Conservation (phyloP, 2,113 vertebrate genomes). For the Dolichallabes microphthalmus region DNA sequence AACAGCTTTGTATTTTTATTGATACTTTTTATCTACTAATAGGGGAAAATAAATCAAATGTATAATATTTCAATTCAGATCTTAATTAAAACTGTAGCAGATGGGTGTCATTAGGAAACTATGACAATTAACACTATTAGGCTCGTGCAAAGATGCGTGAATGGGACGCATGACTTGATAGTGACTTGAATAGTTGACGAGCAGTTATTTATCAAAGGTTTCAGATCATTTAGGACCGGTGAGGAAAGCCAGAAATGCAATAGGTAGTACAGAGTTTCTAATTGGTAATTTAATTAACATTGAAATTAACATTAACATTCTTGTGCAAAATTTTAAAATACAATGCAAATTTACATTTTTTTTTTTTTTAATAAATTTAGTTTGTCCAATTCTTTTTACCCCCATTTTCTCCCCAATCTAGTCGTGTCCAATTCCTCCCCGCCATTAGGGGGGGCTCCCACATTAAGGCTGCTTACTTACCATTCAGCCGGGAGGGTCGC, state of each 20-base stretch:
- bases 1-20: background rate
- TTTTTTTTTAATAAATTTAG: no score
- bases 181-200: background rate
- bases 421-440: no score
- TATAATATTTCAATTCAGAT: background rate
- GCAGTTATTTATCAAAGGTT: background rate
- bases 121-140: background rate
- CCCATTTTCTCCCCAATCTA: no score
- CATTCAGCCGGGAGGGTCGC: no score
- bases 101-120: background rate
- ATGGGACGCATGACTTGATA: background rate
- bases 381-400: no score
- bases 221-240: background rate
- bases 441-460: no score
- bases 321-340: background rate
- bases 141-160: background rate
- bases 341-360: background rate
- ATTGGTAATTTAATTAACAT: background rate
- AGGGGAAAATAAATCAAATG: no score
- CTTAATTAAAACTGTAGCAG: conserved; percentile 7
- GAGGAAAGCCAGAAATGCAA: background rate
- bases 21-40: background rate
- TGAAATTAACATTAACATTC: background rate
- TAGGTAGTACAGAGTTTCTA: background rate
- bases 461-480: no score